A percentile compares a stretch with the other conserved stretches of the same genome.
phyloP scores from a whole-genome alignment of 2,888 invertebrate species.

The Aricia artaxerxes region DNA sequence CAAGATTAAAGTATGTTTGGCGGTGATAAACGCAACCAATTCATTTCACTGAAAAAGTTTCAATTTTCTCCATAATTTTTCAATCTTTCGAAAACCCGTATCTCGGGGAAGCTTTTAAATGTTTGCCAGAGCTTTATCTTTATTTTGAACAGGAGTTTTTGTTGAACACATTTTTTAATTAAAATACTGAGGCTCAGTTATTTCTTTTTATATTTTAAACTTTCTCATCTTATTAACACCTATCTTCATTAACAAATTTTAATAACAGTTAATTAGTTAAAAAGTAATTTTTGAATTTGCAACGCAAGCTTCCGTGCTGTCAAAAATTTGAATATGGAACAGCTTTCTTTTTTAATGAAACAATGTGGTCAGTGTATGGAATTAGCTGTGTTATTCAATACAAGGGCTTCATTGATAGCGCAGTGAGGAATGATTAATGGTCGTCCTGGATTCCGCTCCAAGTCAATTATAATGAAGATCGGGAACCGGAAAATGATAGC shows the following conservation, averaged over 20 bases:
- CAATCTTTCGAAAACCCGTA: slow-evolving; percentile 25
- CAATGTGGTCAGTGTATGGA: background rate
- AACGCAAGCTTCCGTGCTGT: background rate
- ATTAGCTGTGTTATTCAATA: slow-evolving; percentile 47
- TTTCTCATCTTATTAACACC: slow-evolving; percentile 3
- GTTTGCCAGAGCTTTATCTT: slow-evolving; percentile 19
- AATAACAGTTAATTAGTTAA: background rate
- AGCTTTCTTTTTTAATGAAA: background rate
- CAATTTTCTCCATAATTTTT: slow-evolving; percentile 26
- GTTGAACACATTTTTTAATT: slow-evolving; percentile 9
- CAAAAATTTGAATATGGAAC: background rate
- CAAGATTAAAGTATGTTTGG: slow-evolving; percentile 24
- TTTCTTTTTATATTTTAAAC: background rate
- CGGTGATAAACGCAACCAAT: slow-evolving; percentile 21
- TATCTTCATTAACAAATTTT: background rate
- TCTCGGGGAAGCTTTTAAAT: slow-evolving; percentile 17
- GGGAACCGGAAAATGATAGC: background rate
- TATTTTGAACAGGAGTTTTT: slow-evolving; percentile 6
- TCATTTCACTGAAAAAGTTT: slow-evolving; percentile 24
- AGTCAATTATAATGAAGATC: slow-evolving; percentile 33
- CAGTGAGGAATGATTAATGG: slow-evolving; percentile 65
- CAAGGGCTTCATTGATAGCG: slow-evolving; percentile 63
- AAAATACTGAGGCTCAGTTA: background rate
- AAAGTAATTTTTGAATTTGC: background rate
- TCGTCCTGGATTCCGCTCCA: slow-evolving; percentile 48